Evolutionary conservation across 2,888 invertebrate genomes (phyloP).

Genomic region (Taenaris catops): DNA sequence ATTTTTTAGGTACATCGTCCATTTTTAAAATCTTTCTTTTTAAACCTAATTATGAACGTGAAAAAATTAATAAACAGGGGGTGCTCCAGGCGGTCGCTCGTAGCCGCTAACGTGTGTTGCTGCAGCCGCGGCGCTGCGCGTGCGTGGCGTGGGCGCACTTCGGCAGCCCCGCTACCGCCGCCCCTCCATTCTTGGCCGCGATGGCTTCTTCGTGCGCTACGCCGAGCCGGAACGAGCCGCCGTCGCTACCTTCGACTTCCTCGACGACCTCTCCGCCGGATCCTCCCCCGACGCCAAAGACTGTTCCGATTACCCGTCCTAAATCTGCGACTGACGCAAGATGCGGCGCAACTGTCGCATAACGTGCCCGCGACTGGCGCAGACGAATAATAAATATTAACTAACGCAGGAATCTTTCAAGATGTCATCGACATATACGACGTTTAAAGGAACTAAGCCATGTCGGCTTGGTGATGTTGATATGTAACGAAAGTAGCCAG

Average conservation of each 20-base stretch:
- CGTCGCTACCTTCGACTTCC: conserved; percentile 89
- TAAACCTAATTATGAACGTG: too few relatives aligned
- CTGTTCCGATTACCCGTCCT: conserved; percentile 31
- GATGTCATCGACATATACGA: too few relatives aligned
- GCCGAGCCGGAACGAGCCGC: conserved; percentile 88
- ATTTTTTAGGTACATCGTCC: too few relatives aligned
- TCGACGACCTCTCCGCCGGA: conserved; percentile 82
- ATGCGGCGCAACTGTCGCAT: conserved; percentile 1
- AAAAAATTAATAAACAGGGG: too few relatives aligned
- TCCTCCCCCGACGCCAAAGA: conserved; percentile 69
- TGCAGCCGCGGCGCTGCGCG: conserved; percentile 81
- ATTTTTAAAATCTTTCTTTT: too few relatives aligned
- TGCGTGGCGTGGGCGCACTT: conserved; percentile 77
- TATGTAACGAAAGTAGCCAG: too few relatives aligned
- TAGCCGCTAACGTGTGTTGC: conserved; percentile 45
- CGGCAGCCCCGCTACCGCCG: conserved; percentile 73
- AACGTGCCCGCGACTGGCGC: too few relatives aligned
- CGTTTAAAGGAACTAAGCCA: too few relatives aligned
- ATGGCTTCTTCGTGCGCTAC: conserved; percentile 88
- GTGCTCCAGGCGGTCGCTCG: conserved; percentile 56
- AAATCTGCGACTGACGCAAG: too few relatives aligned
- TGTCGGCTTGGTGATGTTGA: too few relatives aligned
- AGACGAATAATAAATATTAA: too few relatives aligned
- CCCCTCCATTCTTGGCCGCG: conserved; percentile 87
- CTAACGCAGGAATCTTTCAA: too few relatives aligned